Evolutionary conservation across 2,797 vertebrate genomes (phyloP).

Genomic region (Mormyrus proboscirostris): DNA sequence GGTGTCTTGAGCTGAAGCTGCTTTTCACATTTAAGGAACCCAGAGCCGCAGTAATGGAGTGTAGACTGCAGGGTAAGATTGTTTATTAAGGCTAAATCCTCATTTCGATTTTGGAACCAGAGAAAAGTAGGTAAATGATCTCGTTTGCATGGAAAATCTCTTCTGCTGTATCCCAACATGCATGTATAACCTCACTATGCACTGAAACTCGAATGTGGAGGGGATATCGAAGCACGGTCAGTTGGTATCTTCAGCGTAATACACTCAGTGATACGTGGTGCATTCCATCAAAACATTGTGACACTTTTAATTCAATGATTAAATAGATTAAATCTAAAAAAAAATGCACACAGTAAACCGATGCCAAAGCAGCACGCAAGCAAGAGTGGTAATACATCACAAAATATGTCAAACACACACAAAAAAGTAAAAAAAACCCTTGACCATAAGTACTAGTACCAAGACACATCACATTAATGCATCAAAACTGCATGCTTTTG

Average conservation of each 20-base stretch:
- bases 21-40: neutral
- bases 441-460: neutral
- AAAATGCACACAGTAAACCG: neutral
- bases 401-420: neutral
- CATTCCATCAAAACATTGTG: neutral
- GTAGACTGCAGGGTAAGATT: neutral
- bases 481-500: neutral
- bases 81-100: neutral
- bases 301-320: neutral
- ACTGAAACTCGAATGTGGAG: neutral
- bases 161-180: neutral
- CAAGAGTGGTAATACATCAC: neutral
- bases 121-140: neutral
- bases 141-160: neutral
- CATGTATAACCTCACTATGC: neutral
- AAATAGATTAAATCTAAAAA: neutral
- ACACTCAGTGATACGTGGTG: conserved; percentile 38
- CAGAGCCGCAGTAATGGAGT: neutral
- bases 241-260: neutral
- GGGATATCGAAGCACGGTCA: neutral
- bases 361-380: neutral
- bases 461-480: neutral
- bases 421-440: neutral
- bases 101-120: neutral
- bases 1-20: neutral